These are phyloP conservation scores for Limulus polyphemus DNA, from an alignment of 2,888 invertebrate species.

Conservation along the genomic window DNA sequence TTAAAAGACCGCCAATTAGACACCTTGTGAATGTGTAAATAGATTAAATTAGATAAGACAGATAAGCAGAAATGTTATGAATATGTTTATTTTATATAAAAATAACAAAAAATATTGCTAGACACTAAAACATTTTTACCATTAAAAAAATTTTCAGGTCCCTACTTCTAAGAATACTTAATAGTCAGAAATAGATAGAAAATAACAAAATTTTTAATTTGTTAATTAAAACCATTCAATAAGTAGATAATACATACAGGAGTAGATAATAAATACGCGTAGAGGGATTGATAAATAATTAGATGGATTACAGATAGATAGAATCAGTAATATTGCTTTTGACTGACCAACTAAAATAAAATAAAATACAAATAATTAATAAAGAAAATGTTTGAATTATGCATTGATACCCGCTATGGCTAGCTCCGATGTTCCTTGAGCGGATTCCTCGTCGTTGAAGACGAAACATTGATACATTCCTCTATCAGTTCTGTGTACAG, in stretches of 20 bases:
- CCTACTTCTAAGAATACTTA: not conserved
- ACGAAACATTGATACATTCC: slow-evolving; percentile 12
- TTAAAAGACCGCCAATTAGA: not conserved
- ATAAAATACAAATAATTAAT: not conserved
- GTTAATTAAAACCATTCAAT: not conserved
- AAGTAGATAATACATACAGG: not conserved
- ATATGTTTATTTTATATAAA: too few species aligned
- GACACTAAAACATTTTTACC: too few species aligned
- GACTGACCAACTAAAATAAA: not conserved
- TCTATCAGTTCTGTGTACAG: slow-evolving; percentile 9
- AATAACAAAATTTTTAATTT: not conserved
- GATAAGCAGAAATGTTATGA: too few species aligned
- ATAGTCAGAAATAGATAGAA: not conserved
- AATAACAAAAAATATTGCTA: too few species aligned
- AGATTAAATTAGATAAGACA: too few species aligned
- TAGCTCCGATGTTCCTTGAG: slow-evolving; percentile 9
- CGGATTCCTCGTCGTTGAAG: slow-evolving; percentile 25
- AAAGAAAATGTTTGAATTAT: slow-evolving; percentile 30
- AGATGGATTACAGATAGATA: too few species aligned
- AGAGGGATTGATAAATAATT: too few species aligned
- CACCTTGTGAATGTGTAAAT: not conserved
- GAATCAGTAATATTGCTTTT: not conserved
- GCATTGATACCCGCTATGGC: slow-evolving; percentile 41
- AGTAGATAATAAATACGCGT: not conserved
- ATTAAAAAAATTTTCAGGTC: not conserved